Base-by-base conservation (phyloP, 2,888 invertebrate genomes). In the Lepidochrysops patricia region DNA sequence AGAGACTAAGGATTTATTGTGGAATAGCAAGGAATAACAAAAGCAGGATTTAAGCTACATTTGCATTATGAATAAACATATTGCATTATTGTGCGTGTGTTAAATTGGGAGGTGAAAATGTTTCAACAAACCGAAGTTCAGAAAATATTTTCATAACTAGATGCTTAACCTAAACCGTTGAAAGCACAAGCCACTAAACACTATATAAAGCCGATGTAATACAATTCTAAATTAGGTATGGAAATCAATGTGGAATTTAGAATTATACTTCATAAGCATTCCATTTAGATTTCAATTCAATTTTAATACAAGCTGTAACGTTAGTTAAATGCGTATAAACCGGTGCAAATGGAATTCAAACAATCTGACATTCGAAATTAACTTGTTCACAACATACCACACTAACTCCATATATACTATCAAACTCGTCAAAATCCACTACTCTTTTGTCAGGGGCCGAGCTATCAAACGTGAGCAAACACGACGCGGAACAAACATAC, bases 351-450 rank as follows among this genome's bases (percentile, higher is more conserved):
- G 34, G n/a, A 63, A 63, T 65, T 61, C 63, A 58, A 62, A 60
- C 63, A 69, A 69, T 68, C 66, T 69, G 70, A 67, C 70, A 71
- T 64, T 70, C 67, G 62, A 60, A 60, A 59, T 66, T 65, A 67
- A 63, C 64, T 60, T 62, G 57, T 64, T 58, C 63, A 58, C 25
- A 49, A 61, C 57, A 29, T 32, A 58, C n/a, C 57, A 49, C 23
- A 35, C 37, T 59, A 52, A 23, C 34, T 56, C 49, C 56, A 63
- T 60, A 62, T 37, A 13, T 57, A 56, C 54, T 27, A 49, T 50
- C 60, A 57, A 49, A 60, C 57, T 62, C 57, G 60, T 58, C 43
- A 43, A 43, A 62, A 58, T 62, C 52, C 43, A 58, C 52, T 62
- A 54, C 32, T 54, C 54, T 54, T 54, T 54, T 29, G 54, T 64